Conservation (phyloP, 2,113 vertebrate species). For the Sceloporus undulatus region DNA sequence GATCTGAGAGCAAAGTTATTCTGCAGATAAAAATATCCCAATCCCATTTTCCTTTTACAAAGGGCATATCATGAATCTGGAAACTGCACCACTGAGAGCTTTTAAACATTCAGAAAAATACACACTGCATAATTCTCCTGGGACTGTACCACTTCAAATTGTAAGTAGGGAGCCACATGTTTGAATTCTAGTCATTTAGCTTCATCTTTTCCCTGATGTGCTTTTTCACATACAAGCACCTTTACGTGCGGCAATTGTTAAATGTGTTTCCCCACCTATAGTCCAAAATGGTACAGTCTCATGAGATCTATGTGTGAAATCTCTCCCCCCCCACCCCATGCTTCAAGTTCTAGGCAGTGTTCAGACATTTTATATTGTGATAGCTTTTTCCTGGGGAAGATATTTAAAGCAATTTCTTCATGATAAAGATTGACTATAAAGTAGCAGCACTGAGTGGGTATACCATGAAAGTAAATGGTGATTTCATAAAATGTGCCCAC, state of each 20-base stretch:
- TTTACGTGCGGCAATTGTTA: background rate
- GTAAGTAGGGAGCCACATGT: background rate
- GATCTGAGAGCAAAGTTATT: background rate
- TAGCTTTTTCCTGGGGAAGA: background rate
- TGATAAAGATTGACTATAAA: background rate
- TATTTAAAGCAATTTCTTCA: background rate
- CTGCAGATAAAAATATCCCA: slow-evolving; percentile 8
- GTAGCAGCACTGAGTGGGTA: background rate
- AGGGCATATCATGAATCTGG: background rate
- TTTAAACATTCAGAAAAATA: background rate
- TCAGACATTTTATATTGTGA: background rate
- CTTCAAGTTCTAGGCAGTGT: background rate
- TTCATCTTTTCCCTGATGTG: background rate
- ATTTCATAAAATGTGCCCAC: too few relatives aligned
- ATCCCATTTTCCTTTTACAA: background rate
- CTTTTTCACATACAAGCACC: background rate
- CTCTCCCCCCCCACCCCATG: background rate
- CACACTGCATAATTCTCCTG: background rate
- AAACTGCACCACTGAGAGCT: background rate
- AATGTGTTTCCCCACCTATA: background rate
- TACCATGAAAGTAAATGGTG: too few relatives aligned
- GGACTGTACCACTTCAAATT: background rate
- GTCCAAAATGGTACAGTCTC: background rate
- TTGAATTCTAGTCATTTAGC: background rate
- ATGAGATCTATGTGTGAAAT: too few relatives aligned